Evolutionary conservation across 1,140 invertebrate genomes (phyloP).

Genomic region (Caenorhabditis latens): DNA sequence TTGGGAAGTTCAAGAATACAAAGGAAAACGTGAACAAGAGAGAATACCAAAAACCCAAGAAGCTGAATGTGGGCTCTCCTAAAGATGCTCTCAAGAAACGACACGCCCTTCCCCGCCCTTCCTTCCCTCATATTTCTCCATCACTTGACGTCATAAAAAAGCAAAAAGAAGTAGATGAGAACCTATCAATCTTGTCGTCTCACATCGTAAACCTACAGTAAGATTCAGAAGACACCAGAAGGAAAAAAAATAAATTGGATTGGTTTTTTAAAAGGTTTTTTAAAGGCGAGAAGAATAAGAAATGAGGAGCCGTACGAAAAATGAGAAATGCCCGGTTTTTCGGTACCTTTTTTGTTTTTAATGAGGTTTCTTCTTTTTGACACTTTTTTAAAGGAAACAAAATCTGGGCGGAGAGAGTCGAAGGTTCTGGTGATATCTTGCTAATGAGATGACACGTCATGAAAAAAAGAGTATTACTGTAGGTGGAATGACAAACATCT

Average conservation of each 20-base stretch:
- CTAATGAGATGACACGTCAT: conserved; percentile 24
- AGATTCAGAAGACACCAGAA: not conserved
- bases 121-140: not conserved
- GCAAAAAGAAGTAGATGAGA: not conserved
- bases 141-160: conserved; percentile 23
- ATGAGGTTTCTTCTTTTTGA: not conserved
- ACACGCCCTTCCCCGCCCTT: not conserved
- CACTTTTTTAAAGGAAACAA: not conserved
- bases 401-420: not conserved
- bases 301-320: not conserved
- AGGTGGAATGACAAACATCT: not conserved
- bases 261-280: not conserved
- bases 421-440: not conserved
- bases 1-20: not conserved
- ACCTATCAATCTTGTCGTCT: conserved; percentile 23
- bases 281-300: not conserved
- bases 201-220: not conserved
- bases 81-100: not conserved
- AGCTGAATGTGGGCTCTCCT: too few relatives aligned
- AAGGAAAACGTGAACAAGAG: too few relatives aligned
- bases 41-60: not conserved
- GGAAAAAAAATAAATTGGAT: conserved; percentile 9
- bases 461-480: not conserved
- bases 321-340: not conserved
- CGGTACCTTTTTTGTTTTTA: not conserved